phyloP scores from a whole-genome alignment of 2,797 vertebrate genomes.

The Anguilla pacifica region DNA sequence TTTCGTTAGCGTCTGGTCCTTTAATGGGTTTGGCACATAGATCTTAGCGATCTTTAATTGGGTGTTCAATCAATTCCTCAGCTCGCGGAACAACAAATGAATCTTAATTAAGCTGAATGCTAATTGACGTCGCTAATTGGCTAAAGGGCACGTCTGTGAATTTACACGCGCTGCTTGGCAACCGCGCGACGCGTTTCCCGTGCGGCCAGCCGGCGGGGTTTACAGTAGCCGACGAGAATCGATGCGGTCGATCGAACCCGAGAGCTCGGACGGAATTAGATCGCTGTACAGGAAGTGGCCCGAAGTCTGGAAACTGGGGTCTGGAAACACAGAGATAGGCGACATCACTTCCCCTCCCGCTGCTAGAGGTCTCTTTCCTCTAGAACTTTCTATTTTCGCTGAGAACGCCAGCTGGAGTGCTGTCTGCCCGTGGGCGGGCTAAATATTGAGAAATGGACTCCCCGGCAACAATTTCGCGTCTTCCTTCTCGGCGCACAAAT shows the following conservation, averaged over 20 bases:
- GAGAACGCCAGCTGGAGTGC: constrained; percentile 65
- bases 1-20: background rate
- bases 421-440: constrained; percentile 70
- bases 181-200: background rate
- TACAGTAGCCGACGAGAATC: background rate
- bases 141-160: background rate
- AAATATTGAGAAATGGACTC: constrained; percentile 59
- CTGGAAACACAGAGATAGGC: background rate
- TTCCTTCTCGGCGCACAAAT: constrained; percentile 46
- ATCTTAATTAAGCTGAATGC: background rate
- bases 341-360: constrained; percentile 1
- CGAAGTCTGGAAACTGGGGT: too few relatives aligned
- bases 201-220: background rate
- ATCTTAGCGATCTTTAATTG: background rate
- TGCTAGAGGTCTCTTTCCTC: background rate
- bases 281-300: background rate
- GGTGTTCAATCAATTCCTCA: background rate
- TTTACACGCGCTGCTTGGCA: too few relatives aligned
- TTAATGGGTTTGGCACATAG: background rate
- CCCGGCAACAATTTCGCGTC: constrained; percentile 63
- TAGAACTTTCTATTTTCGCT: background rate
- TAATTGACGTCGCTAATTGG: background rate
- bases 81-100: background rate
- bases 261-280: background rate
- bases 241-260: background rate